Conservation (phyloP, 1,140 invertebrate species). For the Dendrolimus kikuchii region DNA sequence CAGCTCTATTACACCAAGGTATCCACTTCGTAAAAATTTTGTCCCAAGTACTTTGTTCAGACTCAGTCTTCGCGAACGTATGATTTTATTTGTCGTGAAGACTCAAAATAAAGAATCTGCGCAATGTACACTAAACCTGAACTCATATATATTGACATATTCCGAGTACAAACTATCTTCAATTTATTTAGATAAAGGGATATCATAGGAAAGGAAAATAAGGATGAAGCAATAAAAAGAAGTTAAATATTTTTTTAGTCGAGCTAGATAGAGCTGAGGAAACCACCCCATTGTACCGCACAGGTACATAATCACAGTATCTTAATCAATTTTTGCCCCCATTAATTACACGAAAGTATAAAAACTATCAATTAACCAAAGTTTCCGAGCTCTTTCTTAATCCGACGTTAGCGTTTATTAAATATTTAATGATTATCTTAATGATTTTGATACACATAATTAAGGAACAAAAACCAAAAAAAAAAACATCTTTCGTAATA, state of each 20-base stretch:
- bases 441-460: slow-evolving; percentile 69
- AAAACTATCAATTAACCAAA: slow-evolving; percentile 60
- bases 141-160: too few species aligned
- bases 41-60: too few species aligned
- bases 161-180: too few species aligned
- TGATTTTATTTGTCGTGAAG: too few species aligned
- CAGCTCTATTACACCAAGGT: too few species aligned
- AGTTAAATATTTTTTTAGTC: slow-evolving; percentile 45
- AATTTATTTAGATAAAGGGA: too few species aligned
- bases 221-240: slow-evolving; percentile 1
- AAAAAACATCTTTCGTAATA: slow-evolving; percentile 55
- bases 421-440: slow-evolving; percentile 69
- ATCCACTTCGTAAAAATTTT: too few species aligned
- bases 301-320: slow-evolving; percentile 68
- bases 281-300: slow-evolving; percentile 46
- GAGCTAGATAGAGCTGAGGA: slow-evolving; percentile 45
- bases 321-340: slow-evolving; percentile 46
- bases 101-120: too few species aligned
- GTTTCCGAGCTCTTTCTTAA: slow-evolving; percentile 40
- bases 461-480: slow-evolving; percentile 74
- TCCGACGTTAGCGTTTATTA: slow-evolving; percentile 53
- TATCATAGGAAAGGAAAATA: background rate
- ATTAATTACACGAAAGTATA: slow-evolving; percentile 54
- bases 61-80: too few species aligned
- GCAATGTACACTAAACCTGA: too few species aligned